Conservation (phyloP, 1,140 invertebrate species). For the Chionoecetes opilio region DNA sequence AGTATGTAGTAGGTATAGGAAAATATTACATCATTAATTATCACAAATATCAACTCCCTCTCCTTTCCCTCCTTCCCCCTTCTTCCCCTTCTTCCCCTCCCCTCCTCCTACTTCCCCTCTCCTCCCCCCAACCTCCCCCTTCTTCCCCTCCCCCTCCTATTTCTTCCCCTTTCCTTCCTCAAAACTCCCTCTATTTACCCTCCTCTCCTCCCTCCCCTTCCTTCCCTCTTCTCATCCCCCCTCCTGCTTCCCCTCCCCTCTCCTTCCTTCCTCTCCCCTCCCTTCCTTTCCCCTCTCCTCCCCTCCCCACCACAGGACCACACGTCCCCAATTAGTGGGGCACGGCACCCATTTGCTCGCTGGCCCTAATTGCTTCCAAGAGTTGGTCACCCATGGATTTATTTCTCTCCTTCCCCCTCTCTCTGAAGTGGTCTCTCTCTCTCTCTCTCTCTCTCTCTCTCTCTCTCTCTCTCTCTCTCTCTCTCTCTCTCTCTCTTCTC, state of each 20-base stretch:
- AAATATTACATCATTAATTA: too few species aligned
- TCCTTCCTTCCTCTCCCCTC: too few species aligned
- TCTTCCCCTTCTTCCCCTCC: neutral
- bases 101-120: neutral
- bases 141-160: neutral
- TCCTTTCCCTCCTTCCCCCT: too few species aligned
- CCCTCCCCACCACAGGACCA: neutral
- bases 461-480: constrained; percentile 14
- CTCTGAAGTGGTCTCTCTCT: neutral
- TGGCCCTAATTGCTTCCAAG: neutral
- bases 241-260: too few species aligned
- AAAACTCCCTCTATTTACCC: neutral
- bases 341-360: neutral
- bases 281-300: too few species aligned
- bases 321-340: constrained; percentile 2
- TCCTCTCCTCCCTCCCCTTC: constrained; percentile 23
- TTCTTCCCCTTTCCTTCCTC: neutral
- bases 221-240: neutral
- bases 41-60: too few species aligned
- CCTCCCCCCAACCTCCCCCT: neutral
- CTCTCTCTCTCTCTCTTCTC: constrained; percentile 30
- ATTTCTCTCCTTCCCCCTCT: neutral
- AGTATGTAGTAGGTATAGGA: too few species aligned
- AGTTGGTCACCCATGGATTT: neutral
- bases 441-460: constrained; percentile 11